Conservation (phyloP, 2,797 vertebrate species). For the Synaphobranchus kaupii region DNA sequence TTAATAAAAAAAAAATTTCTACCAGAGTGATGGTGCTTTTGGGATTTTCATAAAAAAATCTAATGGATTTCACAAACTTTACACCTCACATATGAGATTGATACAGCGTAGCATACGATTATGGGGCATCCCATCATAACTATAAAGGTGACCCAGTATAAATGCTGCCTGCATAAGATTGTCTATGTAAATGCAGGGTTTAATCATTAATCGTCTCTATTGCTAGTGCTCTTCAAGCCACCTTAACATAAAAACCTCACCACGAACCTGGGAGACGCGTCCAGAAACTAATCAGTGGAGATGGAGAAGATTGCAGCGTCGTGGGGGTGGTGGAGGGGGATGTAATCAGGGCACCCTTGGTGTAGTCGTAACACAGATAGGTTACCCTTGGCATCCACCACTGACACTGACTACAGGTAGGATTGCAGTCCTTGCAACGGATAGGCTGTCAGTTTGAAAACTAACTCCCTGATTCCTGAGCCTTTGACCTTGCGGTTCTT, state of each 20-base stretch:
- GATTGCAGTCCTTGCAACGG: constrained; percentile 59
- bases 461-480: constrained; percentile 38
- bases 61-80: neutral
- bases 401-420: constrained; percentile 69
- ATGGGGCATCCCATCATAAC: neutral
- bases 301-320: constrained; percentile 12
- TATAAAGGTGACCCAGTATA: neutral
- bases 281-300: constrained; percentile 38
- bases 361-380: constrained; percentile 41
- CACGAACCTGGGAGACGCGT: neutral
- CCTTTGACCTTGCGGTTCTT: constrained; percentile 64
- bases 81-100: neutral
- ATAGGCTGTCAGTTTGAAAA: constrained; percentile 50
- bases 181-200: constrained; percentile 16
- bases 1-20: too few species aligned
- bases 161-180: constrained; percentile 10
- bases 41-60: too few species aligned
- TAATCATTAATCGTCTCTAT: neutral
- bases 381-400: constrained; percentile 46
- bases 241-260: constrained; percentile 1
- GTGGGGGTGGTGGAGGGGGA: neutral
- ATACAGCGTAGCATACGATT: neutral
- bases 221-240: neutral
- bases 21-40: too few species aligned
- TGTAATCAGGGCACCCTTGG: constrained; percentile 7